A percentile compares a stretch with the other conserved stretches of the same genome.
These are phyloP conservation scores for Athene cunicularia DNA, from an alignment of 2,113 vertebrate genomes.

Conservation along the genomic window DNA sequence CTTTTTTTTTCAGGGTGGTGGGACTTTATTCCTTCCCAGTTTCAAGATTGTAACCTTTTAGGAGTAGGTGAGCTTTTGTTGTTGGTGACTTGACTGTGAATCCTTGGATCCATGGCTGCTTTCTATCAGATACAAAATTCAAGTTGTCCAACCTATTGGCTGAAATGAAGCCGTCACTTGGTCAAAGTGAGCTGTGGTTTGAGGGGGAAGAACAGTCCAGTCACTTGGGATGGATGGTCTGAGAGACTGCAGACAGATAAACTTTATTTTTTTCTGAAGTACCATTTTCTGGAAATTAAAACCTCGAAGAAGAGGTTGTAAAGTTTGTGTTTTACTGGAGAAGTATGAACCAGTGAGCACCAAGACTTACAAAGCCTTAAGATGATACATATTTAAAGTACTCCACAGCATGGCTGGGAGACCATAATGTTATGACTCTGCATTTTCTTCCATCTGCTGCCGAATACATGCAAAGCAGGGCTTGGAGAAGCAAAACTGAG, in stretches of 20 bases:
- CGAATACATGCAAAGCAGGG: neutral
- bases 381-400: neutral
- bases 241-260: neutral
- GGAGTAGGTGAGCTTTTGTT: neutral
- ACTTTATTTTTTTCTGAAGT: neutral
- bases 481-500: conserved; percentile 21
- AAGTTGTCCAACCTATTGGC: neutral
- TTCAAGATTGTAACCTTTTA: neutral
- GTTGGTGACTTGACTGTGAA: neutral
- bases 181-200: rapidly evolving
- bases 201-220: neutral
- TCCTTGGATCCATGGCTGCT: neutral
- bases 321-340: neutral
- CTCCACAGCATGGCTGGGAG: neutral
- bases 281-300: neutral
- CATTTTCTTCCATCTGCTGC: conserved; percentile 52
- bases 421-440: conserved; percentile 59
- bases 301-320: neutral
- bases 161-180: rapidly evolving
- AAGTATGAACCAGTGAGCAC: neutral
- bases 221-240: neutral
- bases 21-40: neutral
- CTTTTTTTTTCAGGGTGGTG: neutral
- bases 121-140: neutral
- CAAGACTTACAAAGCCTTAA: neutral